phyloP scores from a whole-genome alignment of 1,140 invertebrate genomes.

The Mactra quadrangularis region DNA sequence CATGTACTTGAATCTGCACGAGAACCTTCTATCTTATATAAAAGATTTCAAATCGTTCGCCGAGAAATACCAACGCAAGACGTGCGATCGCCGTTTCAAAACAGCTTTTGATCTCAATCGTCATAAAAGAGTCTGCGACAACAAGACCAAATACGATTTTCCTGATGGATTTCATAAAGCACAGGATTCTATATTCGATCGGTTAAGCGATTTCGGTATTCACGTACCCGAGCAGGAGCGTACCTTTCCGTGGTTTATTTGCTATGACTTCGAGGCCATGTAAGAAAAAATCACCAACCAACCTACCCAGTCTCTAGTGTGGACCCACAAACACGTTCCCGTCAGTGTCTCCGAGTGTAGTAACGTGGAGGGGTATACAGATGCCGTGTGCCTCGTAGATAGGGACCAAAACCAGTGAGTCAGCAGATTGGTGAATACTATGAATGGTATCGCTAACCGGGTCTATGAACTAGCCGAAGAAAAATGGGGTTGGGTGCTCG shows the following conservation, averaged over 20 bases:
- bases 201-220: constrained; percentile 25
- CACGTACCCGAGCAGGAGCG: background rate
- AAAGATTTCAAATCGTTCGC: constrained; percentile 6
- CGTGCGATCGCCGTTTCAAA: constrained; percentile 26
- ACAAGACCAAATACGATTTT: no score
- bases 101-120: background rate
- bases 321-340: constrained; percentile 21
- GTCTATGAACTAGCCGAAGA: constrained; percentile 22
- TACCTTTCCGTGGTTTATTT: constrained; percentile 34
- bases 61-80: constrained; percentile 33
- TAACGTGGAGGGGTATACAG: background rate
- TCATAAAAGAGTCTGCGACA: constrained; percentile 7
- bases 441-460: background rate
- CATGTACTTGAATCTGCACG: constrained; percentile 45
- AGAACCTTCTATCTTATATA: constrained; percentile 40
- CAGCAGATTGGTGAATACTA: background rate
- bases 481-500: constrained; percentile 22
- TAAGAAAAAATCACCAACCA: background rate
- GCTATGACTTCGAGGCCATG: no score
- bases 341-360: constrained; percentile 21
- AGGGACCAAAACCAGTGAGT: constrained; percentile 19
- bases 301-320: background rate
- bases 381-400: constrained; percentile 2
- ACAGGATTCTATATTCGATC: constrained; percentile 12
- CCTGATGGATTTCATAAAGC: constrained; percentile 37